A percentile compares a stretch with the other conserved stretches of the same genome.
Conservation (phyloP, 1,140 invertebrate genomes). For the Drosophila quadrilineata region DNA sequence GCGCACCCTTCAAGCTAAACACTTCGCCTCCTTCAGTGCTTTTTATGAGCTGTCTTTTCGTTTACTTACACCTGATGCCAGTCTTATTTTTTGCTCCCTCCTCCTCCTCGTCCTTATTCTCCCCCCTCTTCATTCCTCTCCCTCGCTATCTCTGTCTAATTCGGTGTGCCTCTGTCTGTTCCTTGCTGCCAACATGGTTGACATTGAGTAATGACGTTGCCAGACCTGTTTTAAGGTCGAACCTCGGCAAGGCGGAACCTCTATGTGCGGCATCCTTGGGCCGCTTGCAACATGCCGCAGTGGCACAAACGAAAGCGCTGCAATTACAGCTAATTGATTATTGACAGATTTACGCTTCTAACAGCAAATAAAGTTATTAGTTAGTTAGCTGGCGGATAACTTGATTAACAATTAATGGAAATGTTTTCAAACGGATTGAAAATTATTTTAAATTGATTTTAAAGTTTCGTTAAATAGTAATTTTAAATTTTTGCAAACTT, state of each 20-base stretch:
- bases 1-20: constrained; percentile 66
- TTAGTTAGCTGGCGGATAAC: too few relatives aligned
- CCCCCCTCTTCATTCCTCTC: too few relatives aligned
- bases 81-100: constrained; percentile 45
- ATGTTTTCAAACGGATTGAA: too few relatives aligned
- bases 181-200: too few relatives aligned
- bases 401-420: too few relatives aligned
- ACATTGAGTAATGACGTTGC: constrained; percentile 51
- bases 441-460: too few relatives aligned
- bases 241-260: background rate
- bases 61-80: constrained; percentile 66
- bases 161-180: background rate
- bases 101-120: too few relatives aligned
- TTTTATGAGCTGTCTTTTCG: constrained; percentile 69
- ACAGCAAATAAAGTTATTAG: too few relatives aligned
- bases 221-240: constrained; percentile 8
- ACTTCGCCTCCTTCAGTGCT: constrained; percentile 69
- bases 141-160: background rate
- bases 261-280: constrained; percentile 1
- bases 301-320: background rate
- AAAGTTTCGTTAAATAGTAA: too few relatives aligned
- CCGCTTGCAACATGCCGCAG: background rate
- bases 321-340: constrained; percentile 1
- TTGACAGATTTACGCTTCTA: background rate
- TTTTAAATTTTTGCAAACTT: too few relatives aligned